phyloP scores from a whole-genome alignment of 2,797 vertebrate species.

The Valencia hispanica region DNA sequence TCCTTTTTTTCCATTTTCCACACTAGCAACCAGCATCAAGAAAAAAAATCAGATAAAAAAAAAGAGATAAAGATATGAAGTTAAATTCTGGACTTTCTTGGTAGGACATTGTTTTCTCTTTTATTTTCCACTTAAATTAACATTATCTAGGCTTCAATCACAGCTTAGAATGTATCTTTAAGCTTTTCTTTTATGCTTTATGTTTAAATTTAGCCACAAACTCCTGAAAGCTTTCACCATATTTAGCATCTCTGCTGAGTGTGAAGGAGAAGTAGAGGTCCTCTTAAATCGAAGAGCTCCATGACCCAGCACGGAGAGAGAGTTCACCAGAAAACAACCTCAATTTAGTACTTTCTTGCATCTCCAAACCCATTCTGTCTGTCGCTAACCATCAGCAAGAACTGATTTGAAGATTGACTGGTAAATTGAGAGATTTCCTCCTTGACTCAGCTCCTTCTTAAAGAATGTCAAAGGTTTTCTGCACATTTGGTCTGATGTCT shows the following conservation, averaged over 20 bases:
- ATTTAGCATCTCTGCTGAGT: neutral
- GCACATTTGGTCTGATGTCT: neutral
- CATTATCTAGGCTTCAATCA: neutral
- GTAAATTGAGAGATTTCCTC: conserved; percentile 1
- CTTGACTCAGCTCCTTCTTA: neutral
- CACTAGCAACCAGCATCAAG: neutral
- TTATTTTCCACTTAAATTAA: neutral
- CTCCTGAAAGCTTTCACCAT: neutral
- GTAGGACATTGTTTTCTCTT: neutral
- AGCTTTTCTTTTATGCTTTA: neutral
- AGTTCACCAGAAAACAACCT: conserved; percentile 13
- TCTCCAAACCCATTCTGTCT: conserved; percentile 4
- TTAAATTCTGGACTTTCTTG: neutral
- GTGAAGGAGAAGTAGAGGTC: conserved; percentile 3
- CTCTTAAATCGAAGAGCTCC: neutral
- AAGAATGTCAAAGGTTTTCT: neutral
- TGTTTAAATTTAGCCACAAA: neutral
- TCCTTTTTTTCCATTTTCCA: neutral
- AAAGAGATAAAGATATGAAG: neutral
- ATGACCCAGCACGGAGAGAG: neutral
- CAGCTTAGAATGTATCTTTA: neutral
- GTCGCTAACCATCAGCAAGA: neutral
- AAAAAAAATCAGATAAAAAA: neutral
- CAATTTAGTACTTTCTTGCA: conserved; percentile 5
- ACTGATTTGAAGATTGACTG: neutral